A percentile compares a stretch with the other conserved stretches of the same genome.
Conservation (phyloP, 2,113 vertebrate species). For the Euleptes europaea region DNA sequence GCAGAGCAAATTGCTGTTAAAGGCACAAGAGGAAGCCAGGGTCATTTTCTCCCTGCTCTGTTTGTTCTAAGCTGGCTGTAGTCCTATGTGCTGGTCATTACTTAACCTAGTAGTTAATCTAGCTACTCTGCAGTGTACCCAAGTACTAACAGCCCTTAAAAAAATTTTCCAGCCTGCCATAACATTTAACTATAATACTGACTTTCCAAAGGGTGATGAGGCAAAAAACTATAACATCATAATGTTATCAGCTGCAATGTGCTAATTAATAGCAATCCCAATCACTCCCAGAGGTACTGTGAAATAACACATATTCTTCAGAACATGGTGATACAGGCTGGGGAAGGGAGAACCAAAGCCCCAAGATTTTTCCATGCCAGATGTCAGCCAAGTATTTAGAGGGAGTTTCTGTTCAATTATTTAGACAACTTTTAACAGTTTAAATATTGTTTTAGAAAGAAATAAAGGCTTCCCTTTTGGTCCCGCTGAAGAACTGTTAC, state of each 20-base stretch:
- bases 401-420: constrained; percentile 57
- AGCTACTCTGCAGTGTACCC: background rate
- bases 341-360: constrained; percentile 31
- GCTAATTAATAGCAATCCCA: constrained; percentile 61
- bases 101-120: background rate
- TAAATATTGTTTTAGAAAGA: constrained; percentile 58
- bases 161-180: background rate
- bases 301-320: constrained; percentile 50
- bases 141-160: background rate
- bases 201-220: constrained; percentile 41
- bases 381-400: constrained; percentile 62
- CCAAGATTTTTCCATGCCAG: constrained; percentile 45
- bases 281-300: constrained; percentile 40
- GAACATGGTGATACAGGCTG: constrained; percentile 12
- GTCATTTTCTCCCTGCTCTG: background rate
- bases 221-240: constrained; percentile 53
- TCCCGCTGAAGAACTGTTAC: constrained; percentile 54
- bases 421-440: constrained; percentile 53
- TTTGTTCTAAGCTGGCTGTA: background rate
- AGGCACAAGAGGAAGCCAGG: background rate
- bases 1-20: background rate
- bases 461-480: constrained; percentile 55
- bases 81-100: background rate
- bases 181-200: constrained; percentile 31
- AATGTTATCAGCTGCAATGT: constrained; percentile 49